phyloP scores from a whole-genome alignment of 2,797 vertebrate species.

The Rhodeus uyekii region DNA sequence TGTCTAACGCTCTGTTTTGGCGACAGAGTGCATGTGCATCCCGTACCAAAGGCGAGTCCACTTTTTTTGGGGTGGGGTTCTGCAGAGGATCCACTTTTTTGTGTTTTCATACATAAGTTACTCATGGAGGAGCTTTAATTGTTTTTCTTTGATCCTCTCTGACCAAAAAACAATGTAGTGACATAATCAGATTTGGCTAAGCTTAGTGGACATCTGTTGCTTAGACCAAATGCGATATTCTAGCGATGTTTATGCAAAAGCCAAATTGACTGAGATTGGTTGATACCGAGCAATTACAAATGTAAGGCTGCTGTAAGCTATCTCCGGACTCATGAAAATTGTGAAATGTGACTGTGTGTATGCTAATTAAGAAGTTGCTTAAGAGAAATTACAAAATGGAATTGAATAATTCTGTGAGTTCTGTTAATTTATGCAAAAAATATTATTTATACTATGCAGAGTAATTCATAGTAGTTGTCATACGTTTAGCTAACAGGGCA shows the following conservation, averaged over 20 bases:
- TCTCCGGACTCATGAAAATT: not conserved
- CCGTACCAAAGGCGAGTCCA: not conserved
- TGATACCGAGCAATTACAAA: not conserved
- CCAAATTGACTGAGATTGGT: not conserved
- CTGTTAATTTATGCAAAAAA: conserved; percentile 20
- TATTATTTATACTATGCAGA: conserved; percentile 30
- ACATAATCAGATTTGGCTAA: conserved; percentile 35
- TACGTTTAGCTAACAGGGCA: conserved; percentile 4
- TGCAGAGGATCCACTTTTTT: conserved; percentile 51
- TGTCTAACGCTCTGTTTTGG: conserved; percentile 64
- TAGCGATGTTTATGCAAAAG: not conserved
- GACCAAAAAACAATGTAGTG: conserved; percentile 33
- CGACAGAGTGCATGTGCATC: conserved; percentile 69
- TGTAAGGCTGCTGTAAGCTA: not conserved
- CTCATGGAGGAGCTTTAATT: conserved; percentile 39
- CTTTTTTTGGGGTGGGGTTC: not conserved
- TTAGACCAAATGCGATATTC: conserved; percentile 27
- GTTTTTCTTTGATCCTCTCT: conserved; percentile 30
- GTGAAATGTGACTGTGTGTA: not conserved
- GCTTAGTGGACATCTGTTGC: conserved; percentile 45
- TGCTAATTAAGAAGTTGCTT: conserved; percentile 12
- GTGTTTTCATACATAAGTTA: conserved; percentile 56
- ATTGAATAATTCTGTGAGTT: conserved; percentile 24
- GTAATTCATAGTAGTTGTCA: conserved; percentile 12
- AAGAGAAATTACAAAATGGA: conserved; percentile 6